Evolutionary conservation across 1,140 invertebrate genomes (phyloP), one percentile per base, ranked within the genome.

Genomic region (Cydia pomonella): DNA sequence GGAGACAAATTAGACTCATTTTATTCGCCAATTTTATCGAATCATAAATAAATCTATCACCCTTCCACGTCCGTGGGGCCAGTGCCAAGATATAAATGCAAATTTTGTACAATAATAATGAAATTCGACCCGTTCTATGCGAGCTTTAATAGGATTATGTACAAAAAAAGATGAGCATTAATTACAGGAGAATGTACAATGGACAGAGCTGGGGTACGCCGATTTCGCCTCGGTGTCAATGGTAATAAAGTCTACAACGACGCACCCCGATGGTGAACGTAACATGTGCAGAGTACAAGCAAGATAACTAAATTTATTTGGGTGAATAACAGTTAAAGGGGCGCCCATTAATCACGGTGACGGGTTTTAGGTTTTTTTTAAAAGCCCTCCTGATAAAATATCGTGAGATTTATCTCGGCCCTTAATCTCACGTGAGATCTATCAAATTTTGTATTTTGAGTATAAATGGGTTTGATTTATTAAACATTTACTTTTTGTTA

Each of bases 31-130:
- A 7, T n/a, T 50, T 50, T 18, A 50, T 50, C 1, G n/a, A 50
- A 50, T 50, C 0, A 50, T 50, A 18, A 50, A 50, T 50, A 13
- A 6, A 18, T n/a, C n/a, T n/a, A n/a, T 50, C n/a, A 50, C 12
- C 47, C n/a, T 18, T 50, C 47, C 16, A 50, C 18, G 53, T 59
- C 53, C 29, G 64, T 10, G 64, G 41, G 27, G 27, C 29, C 6
- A 18, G 6, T 13, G 27, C 64, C 13, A 21, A 69, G 33, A 18
- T 33, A 6, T 33, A 69, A 69, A 69, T 69, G 64, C 29, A 29
- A 69, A 69, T 38, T 69, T 33, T 69, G 64, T 69, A 69, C 64
- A 69, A 69, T 38, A 10, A 69, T 33, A 38, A 41, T 38, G 64
- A 41, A 41, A 33, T 41, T 41, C 29, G 41, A 69, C 64, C 33